Evolutionary conservation across 1,140 invertebrate species (phyloP), one percentile per base, ranked within the genome.

Genomic region (Agrypnia vestita): DNA sequence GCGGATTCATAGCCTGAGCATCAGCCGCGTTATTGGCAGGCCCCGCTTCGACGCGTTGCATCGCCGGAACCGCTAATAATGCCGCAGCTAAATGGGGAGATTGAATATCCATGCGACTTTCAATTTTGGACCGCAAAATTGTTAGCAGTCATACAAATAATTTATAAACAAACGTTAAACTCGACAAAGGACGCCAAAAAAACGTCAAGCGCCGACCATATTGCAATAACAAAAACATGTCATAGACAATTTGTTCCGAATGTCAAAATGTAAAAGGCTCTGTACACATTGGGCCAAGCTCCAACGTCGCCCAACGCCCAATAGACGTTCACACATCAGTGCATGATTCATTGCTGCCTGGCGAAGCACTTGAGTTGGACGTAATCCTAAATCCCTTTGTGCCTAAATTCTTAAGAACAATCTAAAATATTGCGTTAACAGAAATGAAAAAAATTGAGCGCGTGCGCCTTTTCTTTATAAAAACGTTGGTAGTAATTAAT

Each of bases 81-180:
- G 88, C 88, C 13, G 88, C 88, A n/a, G 88, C 87, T 78, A 89
- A 86, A 79, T 89, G 88, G 53, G 88, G 88, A 7, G 87, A 87
- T 85, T 87, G 85, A 46, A 88, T 80, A 84, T 88, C 86, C 87
- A 88, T 88, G 35, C 35, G 83, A 77, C 21, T 21, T 7, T 7
- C 35, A 44, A 44, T 15, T 11, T 56, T 44, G 8, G 17, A 15
- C 51, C 10, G 47, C 12, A 44, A 71, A 51, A n/a, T 71, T 21
- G 12, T 25, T 71, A 12, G 67, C 49, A 12, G 46, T 71, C 15
- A 10, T 49, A 49, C 49, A 17, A 71, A 12, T 49, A 71, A 49
- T 7, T 71, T 53, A 51, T 51, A 13, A 51, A 71, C 19, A 21
- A 71, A 21, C 12, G 46, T 3, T 19, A 44, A 44, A 43, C 35